Evolutionary conservation across 2,888 invertebrate species (phyloP).

Genomic region (Agonopterix subpropinquella): DNA sequence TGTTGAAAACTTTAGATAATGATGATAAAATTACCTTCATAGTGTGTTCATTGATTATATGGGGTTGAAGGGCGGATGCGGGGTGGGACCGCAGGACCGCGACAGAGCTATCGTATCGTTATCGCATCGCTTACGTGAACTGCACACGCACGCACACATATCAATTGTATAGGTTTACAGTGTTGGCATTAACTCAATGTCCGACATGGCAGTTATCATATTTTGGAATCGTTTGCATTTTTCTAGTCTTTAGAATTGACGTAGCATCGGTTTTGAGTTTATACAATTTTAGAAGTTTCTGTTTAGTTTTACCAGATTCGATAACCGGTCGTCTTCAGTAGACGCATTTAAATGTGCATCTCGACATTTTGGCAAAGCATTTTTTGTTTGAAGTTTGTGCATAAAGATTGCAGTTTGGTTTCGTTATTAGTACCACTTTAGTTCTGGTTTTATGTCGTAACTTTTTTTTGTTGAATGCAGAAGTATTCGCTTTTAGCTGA

Average conservation of each 20-base stretch:
- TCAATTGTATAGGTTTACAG: conserved; percentile 40
- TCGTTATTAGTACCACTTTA: conserved; percentile 13
- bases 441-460: conserved; percentile 6
- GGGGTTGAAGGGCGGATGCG: conserved; percentile 18
- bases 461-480: conserved; percentile 10
- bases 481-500: conserved; percentile 12
- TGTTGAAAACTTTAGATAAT: conserved; percentile 41
- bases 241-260: conserved; percentile 66
- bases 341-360: conserved; percentile 39
- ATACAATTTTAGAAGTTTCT: conserved; percentile 18
- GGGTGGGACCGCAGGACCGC: conserved; percentile 9
- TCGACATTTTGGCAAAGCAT: conserved; percentile 25
- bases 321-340: conserved; percentile 12
- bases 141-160: conserved; percentile 51
- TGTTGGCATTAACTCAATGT: conserved; percentile 35
- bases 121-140: conserved; percentile 37
- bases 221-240: conserved; percentile 67
- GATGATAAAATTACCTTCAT: conserved; percentile 29
- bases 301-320: conserved; percentile 4
- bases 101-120: conserved; percentile 17
- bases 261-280: conserved; percentile 34
- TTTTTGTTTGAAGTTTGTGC: conserved; percentile 27
- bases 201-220: conserved; percentile 21
- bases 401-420: conserved; percentile 18
- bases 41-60: conserved; percentile 46